These are phyloP conservation scores for Monochamus alternatus DNA, from an alignment of 2,888 invertebrate species.

Conservation along the genomic window DNA sequence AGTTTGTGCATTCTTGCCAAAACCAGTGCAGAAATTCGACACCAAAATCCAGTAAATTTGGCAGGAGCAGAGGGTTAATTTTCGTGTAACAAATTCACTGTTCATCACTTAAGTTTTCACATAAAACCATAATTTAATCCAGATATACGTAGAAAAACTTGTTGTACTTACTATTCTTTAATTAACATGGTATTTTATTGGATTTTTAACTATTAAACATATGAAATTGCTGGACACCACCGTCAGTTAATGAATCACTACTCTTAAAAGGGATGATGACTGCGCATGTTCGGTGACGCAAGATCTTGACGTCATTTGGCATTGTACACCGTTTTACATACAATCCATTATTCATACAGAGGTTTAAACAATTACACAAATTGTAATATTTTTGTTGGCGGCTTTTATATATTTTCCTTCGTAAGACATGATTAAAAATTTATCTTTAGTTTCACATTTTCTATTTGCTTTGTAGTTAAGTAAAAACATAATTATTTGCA, in stretches of 20 bases:
- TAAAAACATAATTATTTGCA: no score
- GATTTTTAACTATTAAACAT: constrained; percentile 55
- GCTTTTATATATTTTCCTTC: no score
- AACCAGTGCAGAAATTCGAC: constrained; percentile 39
- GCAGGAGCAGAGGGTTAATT: constrained; percentile 45
- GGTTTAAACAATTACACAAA: constrained; percentile 1
- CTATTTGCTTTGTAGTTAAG: no score
- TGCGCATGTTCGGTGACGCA: constrained; percentile 79
- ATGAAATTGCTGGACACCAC: constrained; percentile 62
- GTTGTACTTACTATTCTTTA: constrained; percentile 80
- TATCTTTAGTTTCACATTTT: no score
- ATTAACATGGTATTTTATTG: constrained; percentile 77
- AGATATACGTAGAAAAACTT: constrained; percentile 6
- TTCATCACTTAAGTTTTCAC: constrained; percentile 36
- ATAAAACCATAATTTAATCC: constrained; percentile 8
- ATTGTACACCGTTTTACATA: constrained; percentile 3
- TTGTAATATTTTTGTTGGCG: not conserved
- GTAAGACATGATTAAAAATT: no score
- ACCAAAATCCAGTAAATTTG: constrained; percentile 49
- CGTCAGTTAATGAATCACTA: constrained; percentile 72
- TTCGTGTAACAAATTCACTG: constrained; percentile 33
- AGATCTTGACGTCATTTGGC: constrained; percentile 74
- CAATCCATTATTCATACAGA: constrained; percentile 33
- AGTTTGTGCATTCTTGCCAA: constrained; percentile 16
- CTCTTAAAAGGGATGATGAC: constrained; percentile 72